Conservation (phyloP, 1,140 invertebrate species). For the Zaprionus tsacasi region DNA sequence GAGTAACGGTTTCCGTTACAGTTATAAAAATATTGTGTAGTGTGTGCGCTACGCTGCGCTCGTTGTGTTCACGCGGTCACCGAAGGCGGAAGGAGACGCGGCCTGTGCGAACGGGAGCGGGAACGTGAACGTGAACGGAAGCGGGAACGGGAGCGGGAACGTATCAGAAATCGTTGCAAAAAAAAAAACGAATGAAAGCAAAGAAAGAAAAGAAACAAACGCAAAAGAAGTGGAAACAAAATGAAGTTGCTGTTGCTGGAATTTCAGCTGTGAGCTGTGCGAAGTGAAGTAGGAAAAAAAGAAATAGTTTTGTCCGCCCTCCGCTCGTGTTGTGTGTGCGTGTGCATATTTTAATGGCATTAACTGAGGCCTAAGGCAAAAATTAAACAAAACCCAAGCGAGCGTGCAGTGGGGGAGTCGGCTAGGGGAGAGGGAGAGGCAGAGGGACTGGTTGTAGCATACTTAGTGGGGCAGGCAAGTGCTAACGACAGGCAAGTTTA, state of each 20-base stretch:
- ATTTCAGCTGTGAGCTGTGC: slow-evolving; percentile 23
- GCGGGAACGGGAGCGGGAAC: slow-evolving; percentile 34
- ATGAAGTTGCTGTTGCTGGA: slow-evolving; percentile 35
- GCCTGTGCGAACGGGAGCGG: neutral
- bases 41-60: slow-evolving; percentile 4
- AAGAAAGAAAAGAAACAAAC: slow-evolving; percentile 13
- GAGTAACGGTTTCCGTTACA: slow-evolving; percentile 34
- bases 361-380: slow-evolving; percentile 1
- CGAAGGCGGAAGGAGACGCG: slow-evolving; percentile 18
- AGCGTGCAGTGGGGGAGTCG: neutral
- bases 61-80: slow-evolving; percentile 31
- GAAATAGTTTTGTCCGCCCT: slow-evolving; percentile 13
- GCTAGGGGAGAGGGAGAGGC: neutral
- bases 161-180: slow-evolving; percentile 4
- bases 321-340: slow-evolving; percentile 37
- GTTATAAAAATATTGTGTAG: slow-evolving; percentile 3
- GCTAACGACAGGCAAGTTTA: slow-evolving; percentile 18
- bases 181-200: neutral
- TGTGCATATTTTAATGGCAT: slow-evolving; percentile 41
- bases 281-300: slow-evolving; percentile 36
- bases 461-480: neutral
- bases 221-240: slow-evolving; percentile 34
- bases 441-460: neutral
- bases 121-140: slow-evolving; percentile 2
- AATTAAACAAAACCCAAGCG: slow-evolving; percentile 20